Evolutionary conservation across 2,797 vertebrate genomes (phyloP).

Genomic region (Erethizon dorsatum): DNA sequence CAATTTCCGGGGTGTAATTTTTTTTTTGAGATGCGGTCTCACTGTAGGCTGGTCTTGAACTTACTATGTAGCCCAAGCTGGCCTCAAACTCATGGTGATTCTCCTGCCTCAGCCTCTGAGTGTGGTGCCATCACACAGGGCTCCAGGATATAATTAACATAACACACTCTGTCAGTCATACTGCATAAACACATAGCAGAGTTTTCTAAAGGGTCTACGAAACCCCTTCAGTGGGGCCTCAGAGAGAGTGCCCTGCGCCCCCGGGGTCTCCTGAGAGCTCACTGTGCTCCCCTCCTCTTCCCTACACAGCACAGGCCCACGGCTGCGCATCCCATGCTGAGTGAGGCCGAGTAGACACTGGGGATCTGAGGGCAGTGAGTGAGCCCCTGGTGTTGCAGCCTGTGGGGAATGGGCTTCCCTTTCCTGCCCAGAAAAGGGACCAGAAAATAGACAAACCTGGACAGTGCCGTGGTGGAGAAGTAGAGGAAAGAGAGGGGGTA

Average conservation of each 20-base stretch:
- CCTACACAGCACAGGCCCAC: not conserved
- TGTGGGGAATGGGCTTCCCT: not conserved
- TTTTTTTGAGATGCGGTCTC: not conserved
- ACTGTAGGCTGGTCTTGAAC: not conserved
- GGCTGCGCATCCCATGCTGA: not conserved
- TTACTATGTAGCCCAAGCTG: not conserved
- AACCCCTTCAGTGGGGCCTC: no score
- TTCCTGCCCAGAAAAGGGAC: not conserved
- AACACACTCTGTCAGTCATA: not conserved
- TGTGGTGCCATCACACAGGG: not conserved
- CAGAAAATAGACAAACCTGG: not conserved
- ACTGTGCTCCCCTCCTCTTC: not conserved
- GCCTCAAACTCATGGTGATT: not conserved
- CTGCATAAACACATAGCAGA: not conserved
- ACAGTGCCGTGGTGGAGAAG: not conserved
- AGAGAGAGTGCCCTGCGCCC: not conserved
- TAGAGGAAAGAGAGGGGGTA: not conserved
- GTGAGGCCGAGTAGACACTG: not conserved
- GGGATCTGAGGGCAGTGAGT: not conserved
- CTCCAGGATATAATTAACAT: not conserved
- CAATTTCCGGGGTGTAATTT: not conserved
- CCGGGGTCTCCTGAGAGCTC: not conserved
- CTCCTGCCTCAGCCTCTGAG: not conserved
- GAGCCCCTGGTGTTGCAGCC: not conserved
- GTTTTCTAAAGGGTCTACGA: not conserved